Percentiles rank a stretch among this genome's conserved stretches.
Conservation (phyloP, 2,888 invertebrate genomes). For the Branchipolynoe longqiensis region DNA sequence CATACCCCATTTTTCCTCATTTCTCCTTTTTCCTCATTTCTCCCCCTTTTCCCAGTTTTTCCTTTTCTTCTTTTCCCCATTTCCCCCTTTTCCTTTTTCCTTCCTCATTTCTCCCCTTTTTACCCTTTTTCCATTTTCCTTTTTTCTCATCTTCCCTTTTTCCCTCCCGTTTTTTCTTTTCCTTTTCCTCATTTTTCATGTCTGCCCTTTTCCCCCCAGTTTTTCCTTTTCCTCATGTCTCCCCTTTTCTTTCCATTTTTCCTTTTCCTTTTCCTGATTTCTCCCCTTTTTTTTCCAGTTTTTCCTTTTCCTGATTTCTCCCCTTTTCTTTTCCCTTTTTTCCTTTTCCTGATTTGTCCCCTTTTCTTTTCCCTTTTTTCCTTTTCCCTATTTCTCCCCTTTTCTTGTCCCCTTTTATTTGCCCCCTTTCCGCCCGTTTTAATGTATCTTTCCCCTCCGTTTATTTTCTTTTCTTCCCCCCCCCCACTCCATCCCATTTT, state of each 20-base stretch:
- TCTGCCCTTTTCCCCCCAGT: neutral
- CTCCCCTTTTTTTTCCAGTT: neutral
- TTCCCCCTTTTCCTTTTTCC: neutral
- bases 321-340: neutral
- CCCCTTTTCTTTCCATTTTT: neutral
- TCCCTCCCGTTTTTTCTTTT: neutral
- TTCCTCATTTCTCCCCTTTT: neutral
- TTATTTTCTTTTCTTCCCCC: neutral
- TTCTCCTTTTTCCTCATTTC: neutral
- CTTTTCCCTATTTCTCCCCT: neutral
- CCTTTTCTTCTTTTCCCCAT: neutral
- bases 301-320: neutral
- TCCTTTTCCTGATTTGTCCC: neutral
- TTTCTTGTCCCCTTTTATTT: neutral
- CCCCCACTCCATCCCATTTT: neutral
- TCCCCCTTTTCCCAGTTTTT: neutral
- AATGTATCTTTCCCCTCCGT: neutral
- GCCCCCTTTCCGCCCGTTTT: neutral
- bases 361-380: neutral
- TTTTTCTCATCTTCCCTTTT: neutral
- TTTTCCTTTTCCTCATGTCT: neutral
- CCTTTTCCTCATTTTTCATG: neutral
- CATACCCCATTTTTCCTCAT: too few species aligned
- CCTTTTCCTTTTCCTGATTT: neutral
- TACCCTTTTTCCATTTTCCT: neutral